phyloP scores from a whole-genome alignment of 1,140 invertebrate genomes.

The Nilaparvata lugens region DNA sequence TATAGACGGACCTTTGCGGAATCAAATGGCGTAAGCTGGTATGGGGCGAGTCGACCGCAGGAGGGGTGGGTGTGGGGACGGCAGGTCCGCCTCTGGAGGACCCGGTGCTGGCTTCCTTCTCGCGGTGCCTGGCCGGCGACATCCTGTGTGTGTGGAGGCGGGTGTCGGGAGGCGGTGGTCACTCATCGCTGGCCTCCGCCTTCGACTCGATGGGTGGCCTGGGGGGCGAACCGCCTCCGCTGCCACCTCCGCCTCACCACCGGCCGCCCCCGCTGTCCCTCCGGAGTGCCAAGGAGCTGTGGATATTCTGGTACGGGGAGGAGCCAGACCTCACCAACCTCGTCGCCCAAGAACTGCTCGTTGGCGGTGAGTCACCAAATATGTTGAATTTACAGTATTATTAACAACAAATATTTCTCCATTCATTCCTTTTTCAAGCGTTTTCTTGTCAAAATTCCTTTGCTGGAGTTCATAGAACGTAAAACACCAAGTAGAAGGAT shows the following conservation, averaged over 20 bases:
- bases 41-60: conserved; percentile 58
- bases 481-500: too few species aligned
- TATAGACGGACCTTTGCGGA: conserved; percentile 93
- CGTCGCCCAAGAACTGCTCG: conserved; percentile 67
- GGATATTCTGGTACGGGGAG: conserved; percentile 99
- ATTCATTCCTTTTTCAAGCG: too few species aligned
- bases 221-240: conserved; percentile 46
- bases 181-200: conserved; percentile 29
- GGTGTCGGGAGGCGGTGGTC: conserved; percentile 40
- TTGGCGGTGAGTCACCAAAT: conserved; percentile 51
- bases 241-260: conserved; percentile 42
- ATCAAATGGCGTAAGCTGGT: conserved; percentile 97
- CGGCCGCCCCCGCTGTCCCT: conserved; percentile 58
- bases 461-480: too few species aligned
- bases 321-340: conserved; percentile 82
- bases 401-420: too few species aligned
- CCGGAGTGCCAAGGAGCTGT: conserved; percentile 83
- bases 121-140: conserved; percentile 85
- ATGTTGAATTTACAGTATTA: too few species aligned
- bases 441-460: too few species aligned
- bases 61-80: conserved; percentile 31
- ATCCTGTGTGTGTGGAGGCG: conserved; percentile 95
- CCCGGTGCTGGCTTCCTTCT: conserved; percentile 86
- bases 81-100: conserved; percentile 69
- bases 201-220: conserved; percentile 33